Evolutionary conservation across 2,888 invertebrate species (phyloP).

Genomic region (Taphrorychus bicolor): DNA sequence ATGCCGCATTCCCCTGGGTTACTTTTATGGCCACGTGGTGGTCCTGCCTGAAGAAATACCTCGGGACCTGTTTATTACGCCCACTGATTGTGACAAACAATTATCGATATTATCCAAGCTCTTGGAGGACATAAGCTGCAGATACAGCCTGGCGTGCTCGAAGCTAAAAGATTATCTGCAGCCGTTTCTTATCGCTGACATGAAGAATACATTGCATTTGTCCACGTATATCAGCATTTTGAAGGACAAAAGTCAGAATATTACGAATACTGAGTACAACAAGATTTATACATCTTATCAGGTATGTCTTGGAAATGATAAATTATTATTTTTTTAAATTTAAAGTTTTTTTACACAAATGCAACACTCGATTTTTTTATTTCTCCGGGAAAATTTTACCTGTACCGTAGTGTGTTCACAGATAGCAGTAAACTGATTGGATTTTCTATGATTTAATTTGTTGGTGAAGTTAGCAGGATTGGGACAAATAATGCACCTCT

Average conservation of each 20-base stretch:
- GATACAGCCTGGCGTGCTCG: conserved; percentile 83
- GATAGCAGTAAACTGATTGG: too few relatives aligned
- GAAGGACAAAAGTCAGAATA: conserved; percentile 51
- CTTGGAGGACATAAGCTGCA: conserved; percentile 81
- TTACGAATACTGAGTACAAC: conserved; percentile 57
- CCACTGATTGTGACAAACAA: conserved; percentile 64
- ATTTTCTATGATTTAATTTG: too few relatives aligned
- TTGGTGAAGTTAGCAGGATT: too few relatives aligned
- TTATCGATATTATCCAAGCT: conserved; percentile 72
- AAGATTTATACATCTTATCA: conserved; percentile 64
- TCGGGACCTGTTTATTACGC: conserved; percentile 53
- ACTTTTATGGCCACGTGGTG: conserved; percentile 90
- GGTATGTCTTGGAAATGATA: conserved; percentile 49
- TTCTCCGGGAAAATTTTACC: too few relatives aligned
- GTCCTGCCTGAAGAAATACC: conserved; percentile 68
- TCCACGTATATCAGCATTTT: conserved; percentile 76
- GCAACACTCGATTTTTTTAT: too few relatives aligned
- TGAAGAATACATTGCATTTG: conserved; percentile 83
- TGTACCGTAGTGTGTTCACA: too few relatives aligned
- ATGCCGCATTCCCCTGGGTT: conserved; percentile 90
- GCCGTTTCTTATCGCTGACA: conserved; percentile 79
- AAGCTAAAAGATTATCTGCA: conserved; percentile 82
- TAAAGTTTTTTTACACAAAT: not conserved
- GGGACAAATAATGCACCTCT: too few relatives aligned
- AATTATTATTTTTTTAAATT: not conserved